Base-by-base conservation (phyloP, 2,888 invertebrate genomes). In the Zhengitettix transpicula region DNA sequence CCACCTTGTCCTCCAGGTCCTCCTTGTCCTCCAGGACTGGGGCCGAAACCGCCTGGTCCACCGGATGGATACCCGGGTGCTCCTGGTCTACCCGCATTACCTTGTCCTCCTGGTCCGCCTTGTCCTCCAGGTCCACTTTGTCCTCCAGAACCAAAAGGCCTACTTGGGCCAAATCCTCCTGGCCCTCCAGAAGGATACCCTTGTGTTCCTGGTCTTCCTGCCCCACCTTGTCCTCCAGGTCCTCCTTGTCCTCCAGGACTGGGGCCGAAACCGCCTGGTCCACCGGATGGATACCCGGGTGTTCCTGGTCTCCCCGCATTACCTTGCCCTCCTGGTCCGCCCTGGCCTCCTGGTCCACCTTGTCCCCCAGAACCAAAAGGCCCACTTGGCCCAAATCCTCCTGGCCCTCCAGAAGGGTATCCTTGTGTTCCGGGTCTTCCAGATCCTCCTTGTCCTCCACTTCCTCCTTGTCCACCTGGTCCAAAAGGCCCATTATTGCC, bases 271-370 rank as follows among this genome's bases (percentile, higher is more conserved):
- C 56, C 41, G 12, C 55, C 69, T 16, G 67, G 69, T 62, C 61
- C 61, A 40, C 65, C 40, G 58, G 61, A 12, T 11, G 58, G 42
- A n/a, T 60, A 60, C 42, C 42, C 57, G 15, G 58, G 58, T 14
- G 41, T 28, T 57, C 57, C 47, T 58, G 74, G 74, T 14, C 71
- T 71, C 67, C 72, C 69, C 41, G 74, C 69, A 5, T 69, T 69
- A 57, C 71, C 67, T 1, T 71, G 71, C 11, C 28, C 41, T 11
- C 64, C 61, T 28, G 1, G 16, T n/a, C n/a, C n/a, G n/a, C n/a
- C n/a, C n/a, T n/a, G n/a, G n/a, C n/a, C n/a, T n/a, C n/a, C n/a
- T n/a, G n/a, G n/a, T n/a, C n/a, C n/a, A n/a, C n/a, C n/a, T n/a
- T n/a, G n/a, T n/a, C n/a, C n/a, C n/a, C n/a, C n/a, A n/a, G n/a